Evolutionary conservation across 1,140 invertebrate species (phyloP), one percentile per base, ranked within the genome.

Genomic region (Ceratoteleas bidentatus): DNA sequence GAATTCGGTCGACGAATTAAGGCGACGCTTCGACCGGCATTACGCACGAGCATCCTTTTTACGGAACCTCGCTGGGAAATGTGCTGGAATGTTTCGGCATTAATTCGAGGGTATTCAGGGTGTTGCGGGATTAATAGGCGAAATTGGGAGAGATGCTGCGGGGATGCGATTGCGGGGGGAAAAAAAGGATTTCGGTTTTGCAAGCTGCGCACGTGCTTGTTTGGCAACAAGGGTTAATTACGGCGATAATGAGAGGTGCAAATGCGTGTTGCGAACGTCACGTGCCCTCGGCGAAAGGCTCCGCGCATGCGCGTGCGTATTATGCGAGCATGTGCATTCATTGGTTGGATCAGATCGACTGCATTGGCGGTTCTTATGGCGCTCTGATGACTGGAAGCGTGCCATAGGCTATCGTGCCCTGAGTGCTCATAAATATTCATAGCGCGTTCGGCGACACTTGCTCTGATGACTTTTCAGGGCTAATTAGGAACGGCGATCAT

Each of bases 381-480:
- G 13, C 14, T n/a, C 40, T 75, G 61, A 24, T 24, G 24, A 24
- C 24, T 24, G 24, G 24, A 24, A 24, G 24, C 54, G 72, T 65
- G 61, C 61, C 72, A 58, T 36, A 11, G 47, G 47, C 13, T 52
- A 75, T 49, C 50, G 40, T 57, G 50, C 38, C 33, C 56, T 49
- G 52, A 49, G 53, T 57, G 53, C 52, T 75, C 14, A 75, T 75
- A 66, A 75, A 75, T 75, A 75, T 75, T 75, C 73, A 75, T 75
- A 34, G 9, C 62, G 3, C 10, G 58, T 74, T 60, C 47, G 60
- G 47, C 54, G 24, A 60, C 49, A 53, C 24, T 75, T 66, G 53
- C 36, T 11, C 36, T 11, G 36, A 11, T 11, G 24, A 54, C 9
- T 33, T 54, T 54, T 54, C 49, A 40, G 10, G 36, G 36, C 36